A percentile compares a stretch with the other conserved stretches of the same genome.
Conservation (phyloP, 2,888 invertebrate genomes). For the Proisotoma minuta region DNA sequence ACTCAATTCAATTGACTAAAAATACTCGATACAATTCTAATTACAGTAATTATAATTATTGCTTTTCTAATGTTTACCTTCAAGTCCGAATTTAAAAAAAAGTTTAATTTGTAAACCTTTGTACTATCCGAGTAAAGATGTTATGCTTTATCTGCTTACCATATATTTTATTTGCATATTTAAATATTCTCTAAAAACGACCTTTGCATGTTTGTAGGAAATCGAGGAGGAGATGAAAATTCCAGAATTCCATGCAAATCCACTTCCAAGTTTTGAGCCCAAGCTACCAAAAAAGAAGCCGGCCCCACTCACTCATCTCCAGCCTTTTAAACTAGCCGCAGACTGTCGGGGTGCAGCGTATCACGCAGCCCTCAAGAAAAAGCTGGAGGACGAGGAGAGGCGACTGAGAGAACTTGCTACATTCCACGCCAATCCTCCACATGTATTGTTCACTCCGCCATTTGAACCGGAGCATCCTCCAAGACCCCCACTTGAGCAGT, state of each 20-base stretch:
- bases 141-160: too few species aligned
- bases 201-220: slow-evolving; percentile 50
- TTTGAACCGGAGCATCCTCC: slow-evolving; percentile 60
- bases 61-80: too few species aligned
- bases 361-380: slow-evolving; percentile 34
- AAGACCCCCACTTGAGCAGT: slow-evolving; percentile 52
- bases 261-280: slow-evolving; percentile 58
- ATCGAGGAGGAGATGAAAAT: slow-evolving; percentile 60
- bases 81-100: too few species aligned
- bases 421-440: slow-evolving; percentile 63
- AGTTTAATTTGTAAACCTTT: too few species aligned
- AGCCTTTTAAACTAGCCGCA: slow-evolving; percentile 50
- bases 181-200: too few species aligned
- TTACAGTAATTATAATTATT: too few species aligned
- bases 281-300: slow-evolving; percentile 50
- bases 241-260: slow-evolving; percentile 66
- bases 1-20: background rate
- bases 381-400: slow-evolving; percentile 51
- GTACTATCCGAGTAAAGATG: too few species aligned
- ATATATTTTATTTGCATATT: too few species aligned
- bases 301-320: slow-evolving; percentile 48
- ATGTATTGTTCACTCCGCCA: slow-evolving; percentile 62
- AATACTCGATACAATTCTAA: background rate
- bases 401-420: slow-evolving; percentile 47
- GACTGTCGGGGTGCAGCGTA: slow-evolving; percentile 44